Base-by-base conservation (phyloP, 2,113 vertebrate species). In the Fulmarus glacialis region DNA sequence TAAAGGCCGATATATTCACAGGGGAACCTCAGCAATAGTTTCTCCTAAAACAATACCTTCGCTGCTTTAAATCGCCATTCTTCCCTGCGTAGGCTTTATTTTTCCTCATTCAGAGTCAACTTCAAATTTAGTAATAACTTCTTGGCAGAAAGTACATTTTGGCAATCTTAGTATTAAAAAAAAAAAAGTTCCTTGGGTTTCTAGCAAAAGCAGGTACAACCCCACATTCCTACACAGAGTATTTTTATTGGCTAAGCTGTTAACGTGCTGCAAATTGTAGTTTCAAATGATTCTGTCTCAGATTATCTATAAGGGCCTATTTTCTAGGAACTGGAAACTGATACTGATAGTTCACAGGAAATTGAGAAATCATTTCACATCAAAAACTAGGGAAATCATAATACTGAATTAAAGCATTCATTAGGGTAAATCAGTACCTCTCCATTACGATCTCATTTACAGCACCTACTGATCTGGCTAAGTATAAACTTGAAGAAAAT, bases 401-500 rank as follows among this genome's bases (percentile, higher is more conserved):
- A n/a, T 1, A 30, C 3, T 16, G 72, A 53, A 30, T 43, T 45
- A 48, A 78, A 95, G 26, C 38, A 29, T 67, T 70, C 77, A 36
- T 21, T 2, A 8, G 43, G 67, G 30, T 16, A 29, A 70, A 63
- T 53, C 3, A 12, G 38, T 20, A 1, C 10, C 3, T 42, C n/a
- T n/a, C 78, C 30, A 16, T 26, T 36, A 5, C 15, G 8, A 6
- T 27, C 56, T 62, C 24, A n/a, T 47, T 50, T 42, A 42, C 75
- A 91, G 34, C 45, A 26, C 24, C 36, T 71, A 40, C 42, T 45
- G 34, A 56, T 22, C 34, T 84, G 87, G 59, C 55, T 87, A 42
- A 78, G 83, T 30, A n/a, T 8, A 77, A 94, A 90, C 60, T 34
- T 42, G 27, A 71, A 71, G 67, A 53, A 91, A 86, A 79, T n/a